Conservation (phyloP, 2,888 invertebrate genomes). For the Parnassius smintheus region DNA sequence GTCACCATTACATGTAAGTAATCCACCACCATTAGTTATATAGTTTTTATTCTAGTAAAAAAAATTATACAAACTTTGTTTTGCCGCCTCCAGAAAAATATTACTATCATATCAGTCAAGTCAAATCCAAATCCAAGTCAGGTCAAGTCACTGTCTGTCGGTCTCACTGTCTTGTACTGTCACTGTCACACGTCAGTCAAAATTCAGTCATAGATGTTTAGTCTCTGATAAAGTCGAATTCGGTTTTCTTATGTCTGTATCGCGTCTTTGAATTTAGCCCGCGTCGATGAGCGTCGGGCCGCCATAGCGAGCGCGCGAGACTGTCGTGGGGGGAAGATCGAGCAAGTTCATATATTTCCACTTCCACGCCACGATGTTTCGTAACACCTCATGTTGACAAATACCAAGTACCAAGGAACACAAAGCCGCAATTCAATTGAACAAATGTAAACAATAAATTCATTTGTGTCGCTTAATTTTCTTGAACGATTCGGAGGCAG, state of each 20-base stretch:
- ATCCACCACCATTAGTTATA: too few species aligned
- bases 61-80: constrained; percentile 41
- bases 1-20: too few species aligned
- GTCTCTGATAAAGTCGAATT: constrained; percentile 38
- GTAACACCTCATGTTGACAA: constrained; percentile 38
- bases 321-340: constrained; percentile 50
- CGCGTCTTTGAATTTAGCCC: constrained; percentile 52
- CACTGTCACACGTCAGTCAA: constrained; percentile 40
- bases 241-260: constrained; percentile 58
- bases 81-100: constrained; percentile 43
- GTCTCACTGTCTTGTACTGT: constrained; percentile 34
- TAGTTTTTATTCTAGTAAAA: constrained; percentile 6
- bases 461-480: constrained; percentile 14
- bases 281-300: constrained; percentile 51
- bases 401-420: constrained; percentile 17
- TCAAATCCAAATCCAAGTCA: constrained; percentile 36
- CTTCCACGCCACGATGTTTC: constrained; percentile 49
- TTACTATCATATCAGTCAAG: constrained; percentile 40
- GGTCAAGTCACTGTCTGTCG: constrained; percentile 26
- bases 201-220: constrained; percentile 28
- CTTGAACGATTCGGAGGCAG: background rate
- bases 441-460: constrained; percentile 9
- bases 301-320: constrained; percentile 65
- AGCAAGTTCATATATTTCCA: constrained; percentile 68
- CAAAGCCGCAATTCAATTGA: background rate